Evolutionary conservation across 2,888 invertebrate species (phyloP).

Genomic region (Sinohyriopsis cumingii): DNA sequence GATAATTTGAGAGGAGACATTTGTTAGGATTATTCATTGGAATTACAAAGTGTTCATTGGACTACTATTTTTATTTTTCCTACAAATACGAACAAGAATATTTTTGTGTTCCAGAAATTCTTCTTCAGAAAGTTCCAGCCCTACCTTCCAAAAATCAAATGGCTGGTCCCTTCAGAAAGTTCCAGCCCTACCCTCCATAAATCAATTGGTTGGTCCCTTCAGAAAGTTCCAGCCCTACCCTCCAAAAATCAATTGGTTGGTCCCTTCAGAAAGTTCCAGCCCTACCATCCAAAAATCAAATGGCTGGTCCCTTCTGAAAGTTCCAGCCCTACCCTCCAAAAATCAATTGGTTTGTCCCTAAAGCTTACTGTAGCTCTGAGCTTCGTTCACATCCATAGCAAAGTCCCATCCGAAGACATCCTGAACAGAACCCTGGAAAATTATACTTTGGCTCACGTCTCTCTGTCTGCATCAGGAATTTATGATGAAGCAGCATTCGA

Average conservation of each 20-base stretch:
- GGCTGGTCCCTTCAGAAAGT: background rate
- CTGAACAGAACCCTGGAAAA: slow-evolving; percentile 62
- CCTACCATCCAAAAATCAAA: background rate
- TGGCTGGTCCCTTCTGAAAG: background rate
- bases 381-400: slow-evolving; percentile 67
- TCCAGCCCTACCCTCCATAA: background rate
- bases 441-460: slow-evolving; percentile 44
- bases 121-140: background rate
- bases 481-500: slow-evolving; percentile 51
- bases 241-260: background rate
- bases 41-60: no score
- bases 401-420: slow-evolving; percentile 54
- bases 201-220: background rate
- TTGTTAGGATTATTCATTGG: no score
- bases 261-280: background rate
- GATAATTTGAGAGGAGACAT: no score
- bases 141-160: background rate
- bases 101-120: no score
- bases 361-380: slow-evolving; percentile 58
- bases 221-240: background rate
- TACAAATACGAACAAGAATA: no score
- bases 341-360: background rate
- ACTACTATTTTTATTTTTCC: no score
- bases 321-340: background rate
- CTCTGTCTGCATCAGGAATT: slow-evolving; percentile 42